Conservation (phyloP, 2,113 vertebrate species). For the Cisticola juncidis region DNA sequence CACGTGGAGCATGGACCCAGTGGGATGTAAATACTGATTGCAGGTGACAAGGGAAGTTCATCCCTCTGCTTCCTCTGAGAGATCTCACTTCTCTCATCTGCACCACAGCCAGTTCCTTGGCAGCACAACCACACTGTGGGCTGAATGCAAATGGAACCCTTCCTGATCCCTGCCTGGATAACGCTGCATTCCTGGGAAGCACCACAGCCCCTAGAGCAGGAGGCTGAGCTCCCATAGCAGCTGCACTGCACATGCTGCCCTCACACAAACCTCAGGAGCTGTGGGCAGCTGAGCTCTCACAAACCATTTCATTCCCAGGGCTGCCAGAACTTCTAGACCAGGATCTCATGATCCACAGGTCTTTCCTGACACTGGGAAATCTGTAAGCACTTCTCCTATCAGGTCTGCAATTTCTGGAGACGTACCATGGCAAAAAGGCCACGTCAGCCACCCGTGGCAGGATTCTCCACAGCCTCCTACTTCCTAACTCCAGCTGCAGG, state of each 20-base stretch:
- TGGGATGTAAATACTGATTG: neutral
- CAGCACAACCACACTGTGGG: neutral
- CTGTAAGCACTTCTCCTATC: neutral
- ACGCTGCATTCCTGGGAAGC: neutral
- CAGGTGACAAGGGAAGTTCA: neutral
- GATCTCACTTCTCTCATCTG: neutral
- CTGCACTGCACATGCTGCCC: neutral
- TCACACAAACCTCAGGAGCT: neutral
- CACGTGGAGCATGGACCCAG: neutral
- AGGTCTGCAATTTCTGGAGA: neutral
- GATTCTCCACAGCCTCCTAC: neutral
- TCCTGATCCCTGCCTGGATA: neutral
- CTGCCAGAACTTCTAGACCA: neutral
- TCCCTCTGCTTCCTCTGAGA: neutral
- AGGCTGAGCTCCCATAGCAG: neutral
- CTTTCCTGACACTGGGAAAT: neutral
- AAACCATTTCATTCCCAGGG: neutral
- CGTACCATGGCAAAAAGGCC: rapidly evolving
- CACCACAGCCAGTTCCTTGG: neutral
- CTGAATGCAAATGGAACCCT: neutral
- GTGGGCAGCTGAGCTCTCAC: neutral
- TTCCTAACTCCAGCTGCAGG: neutral
- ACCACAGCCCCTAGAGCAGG: neutral
- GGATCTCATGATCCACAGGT: neutral
- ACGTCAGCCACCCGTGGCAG: neutral